Evolutionary conservation across 2,113 vertebrate species (phyloP).

Genomic region (Grallaria varia): DNA sequence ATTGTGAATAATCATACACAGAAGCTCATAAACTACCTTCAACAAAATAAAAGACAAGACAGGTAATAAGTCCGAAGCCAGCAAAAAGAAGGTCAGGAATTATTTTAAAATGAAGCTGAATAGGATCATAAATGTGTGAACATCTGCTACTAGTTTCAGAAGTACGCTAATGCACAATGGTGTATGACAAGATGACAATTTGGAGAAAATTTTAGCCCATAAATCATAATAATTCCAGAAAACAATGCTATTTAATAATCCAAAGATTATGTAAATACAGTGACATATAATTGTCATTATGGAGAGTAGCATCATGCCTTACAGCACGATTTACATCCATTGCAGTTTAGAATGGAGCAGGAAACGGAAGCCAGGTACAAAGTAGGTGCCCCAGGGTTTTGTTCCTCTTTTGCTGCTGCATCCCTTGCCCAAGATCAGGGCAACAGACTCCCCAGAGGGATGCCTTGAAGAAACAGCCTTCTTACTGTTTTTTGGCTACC

Average conservation of each 20-base stretch:
- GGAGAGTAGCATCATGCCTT: not conserved
- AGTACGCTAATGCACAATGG: not conserved
- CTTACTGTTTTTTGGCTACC: not conserved
- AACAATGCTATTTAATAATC: not conserved
- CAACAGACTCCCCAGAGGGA: not conserved
- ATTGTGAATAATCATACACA: not conserved
- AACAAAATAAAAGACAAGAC: not conserved
- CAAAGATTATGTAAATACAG: not conserved
- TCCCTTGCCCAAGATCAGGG: not conserved
- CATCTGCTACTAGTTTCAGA: not conserved
- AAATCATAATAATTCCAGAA: not conserved
- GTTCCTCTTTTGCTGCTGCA: not conserved
- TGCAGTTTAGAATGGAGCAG: not conserved
- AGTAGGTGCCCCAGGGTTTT: not conserved
- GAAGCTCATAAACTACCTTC: not conserved
- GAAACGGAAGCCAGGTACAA: not conserved
- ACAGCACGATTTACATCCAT: not conserved
- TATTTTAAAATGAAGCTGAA: not conserved
- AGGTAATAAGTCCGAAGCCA: not conserved
- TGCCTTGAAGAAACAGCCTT: not conserved
- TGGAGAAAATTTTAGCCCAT: not conserved
- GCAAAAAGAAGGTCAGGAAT: not conserved
- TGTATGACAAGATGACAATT: not conserved
- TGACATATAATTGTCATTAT: not conserved
- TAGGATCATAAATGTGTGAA: not conserved